A percentile compares a stretch with the other conserved stretches of the same genome.
Conservation (phyloP, 2,113 vertebrate species). For the Camarhynchus parvulus region DNA sequence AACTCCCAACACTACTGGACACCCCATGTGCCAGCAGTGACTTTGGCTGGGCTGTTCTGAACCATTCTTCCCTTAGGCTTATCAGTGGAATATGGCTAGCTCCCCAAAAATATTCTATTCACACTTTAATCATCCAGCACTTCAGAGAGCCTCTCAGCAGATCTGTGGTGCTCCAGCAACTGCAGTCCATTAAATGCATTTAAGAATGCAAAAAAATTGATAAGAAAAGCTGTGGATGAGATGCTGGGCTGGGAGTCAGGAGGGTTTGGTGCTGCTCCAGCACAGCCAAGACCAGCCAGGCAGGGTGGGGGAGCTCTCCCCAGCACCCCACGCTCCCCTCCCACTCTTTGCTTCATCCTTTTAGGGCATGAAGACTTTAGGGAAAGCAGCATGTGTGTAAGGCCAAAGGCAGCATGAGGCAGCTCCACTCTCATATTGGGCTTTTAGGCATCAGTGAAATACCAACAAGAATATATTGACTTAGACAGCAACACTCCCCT, state of each 20-base stretch:
- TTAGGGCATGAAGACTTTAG: background rate
- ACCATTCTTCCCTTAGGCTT: background rate
- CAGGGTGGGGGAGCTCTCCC: background rate
- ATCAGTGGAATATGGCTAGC: background rate
- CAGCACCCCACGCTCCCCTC: fast-evolving
- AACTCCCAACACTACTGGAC: background rate
- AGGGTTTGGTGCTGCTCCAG: background rate
- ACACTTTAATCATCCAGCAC: background rate
- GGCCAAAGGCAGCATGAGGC: background rate
- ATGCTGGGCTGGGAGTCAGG: background rate
- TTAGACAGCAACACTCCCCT: background rate
- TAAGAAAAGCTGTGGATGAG: background rate
- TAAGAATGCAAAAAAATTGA: background rate
- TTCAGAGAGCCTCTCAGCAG: background rate
- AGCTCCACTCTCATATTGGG: fast-evolving
- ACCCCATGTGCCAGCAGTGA: background rate
- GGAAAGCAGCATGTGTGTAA: background rate
- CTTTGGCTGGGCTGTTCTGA: background rate
- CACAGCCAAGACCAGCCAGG: background rate
- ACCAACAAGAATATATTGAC: background rate
- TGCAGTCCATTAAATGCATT: background rate
- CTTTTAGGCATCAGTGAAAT: background rate
- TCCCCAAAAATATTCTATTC: background rate
- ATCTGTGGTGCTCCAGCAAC: background rate
- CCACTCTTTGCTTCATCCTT: background rate